Percentiles rank a stretch among this genome's conserved stretches.
Conservation (phyloP, 1,140 invertebrate species). For the Trypoxylus dichotomus region DNA sequence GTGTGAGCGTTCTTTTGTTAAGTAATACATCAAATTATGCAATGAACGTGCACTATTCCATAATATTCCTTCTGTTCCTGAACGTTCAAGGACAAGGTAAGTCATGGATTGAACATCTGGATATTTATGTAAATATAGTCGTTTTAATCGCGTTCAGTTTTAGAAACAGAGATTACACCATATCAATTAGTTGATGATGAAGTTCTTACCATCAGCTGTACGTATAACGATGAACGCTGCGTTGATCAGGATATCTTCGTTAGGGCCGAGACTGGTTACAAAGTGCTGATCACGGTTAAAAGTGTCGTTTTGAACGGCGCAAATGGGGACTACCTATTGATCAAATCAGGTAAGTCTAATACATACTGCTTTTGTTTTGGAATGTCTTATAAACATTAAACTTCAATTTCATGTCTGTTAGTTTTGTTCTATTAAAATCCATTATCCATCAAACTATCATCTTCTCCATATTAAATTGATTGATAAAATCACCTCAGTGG, state of each 20-base stretch:
- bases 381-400: too few species aligned
- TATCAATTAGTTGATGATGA: background rate
- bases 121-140: background rate
- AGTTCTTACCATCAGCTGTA: background rate
- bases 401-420: too few species aligned
- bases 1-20: background rate
- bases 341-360: conserved; percentile 8
- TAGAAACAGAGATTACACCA: background rate
- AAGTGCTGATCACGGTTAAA: conserved; percentile 1
- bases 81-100: background rate
- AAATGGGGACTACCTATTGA: background rate
- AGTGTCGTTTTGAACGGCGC: background rate
- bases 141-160: background rate
- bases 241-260: background rate
- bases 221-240: background rate
- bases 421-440: too few species aligned
- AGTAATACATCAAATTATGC: background rate
- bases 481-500: too few species aligned
- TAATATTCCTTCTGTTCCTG: background rate
- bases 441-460: too few species aligned
- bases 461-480: too few species aligned
- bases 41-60: background rate
- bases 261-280: background rate
- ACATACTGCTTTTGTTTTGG: background rate
- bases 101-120: background rate